Evolutionary conservation across 2,113 vertebrate genomes (phyloP), one percentile per base, ranked within the genome.

Genomic region (Pluvialis apricaria): DNA sequence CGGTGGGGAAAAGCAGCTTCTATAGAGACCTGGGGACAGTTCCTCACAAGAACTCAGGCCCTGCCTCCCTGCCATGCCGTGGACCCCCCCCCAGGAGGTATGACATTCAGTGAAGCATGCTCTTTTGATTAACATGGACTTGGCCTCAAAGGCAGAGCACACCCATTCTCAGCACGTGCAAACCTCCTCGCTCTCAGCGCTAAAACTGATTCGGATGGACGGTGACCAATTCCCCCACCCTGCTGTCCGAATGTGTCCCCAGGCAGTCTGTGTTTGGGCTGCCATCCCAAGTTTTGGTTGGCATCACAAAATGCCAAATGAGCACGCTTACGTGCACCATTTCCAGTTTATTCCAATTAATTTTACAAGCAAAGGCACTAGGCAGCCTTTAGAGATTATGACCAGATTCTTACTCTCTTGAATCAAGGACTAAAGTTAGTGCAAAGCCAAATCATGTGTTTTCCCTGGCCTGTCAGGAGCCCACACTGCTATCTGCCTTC

Each of bases 161-260:
- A 40, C 13, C 15, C 42, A 25, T 13, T 16, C 65, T 90, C 70
- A 80, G 49, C 6, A 2, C 0, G 1, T 0, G 2, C 24, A 62
- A 88, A 84, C 5, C 21, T 76, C 54, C 36, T 16, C 20, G 40
- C 32, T 58, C 66, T 61, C 0, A 0, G 61, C 0, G 10, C 42
- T 66, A 57, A 66, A 81, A 44, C 40, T 2, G 3, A 45, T 44
- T 36, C 73, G 31, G 40, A 34, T 22, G 34, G 55, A 18, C 14
- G 44, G 62, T 22, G 60, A 58, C 51, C 69, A 52, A 19, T 21
- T 75, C 13, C 36, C 16, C 4, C 25, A 44, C 11, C 13, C 11
- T 0, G 1, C 28, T 10, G 13, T 19, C 21, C 9, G 4, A 75
- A 44, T 1, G 6, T 3, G 0, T 36, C 26, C 26, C 18, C 29